These are phyloP conservation scores for Matsumyia berberina DNA, from an alignment of 2,888 invertebrate genomes.

Conservation along the genomic window DNA sequence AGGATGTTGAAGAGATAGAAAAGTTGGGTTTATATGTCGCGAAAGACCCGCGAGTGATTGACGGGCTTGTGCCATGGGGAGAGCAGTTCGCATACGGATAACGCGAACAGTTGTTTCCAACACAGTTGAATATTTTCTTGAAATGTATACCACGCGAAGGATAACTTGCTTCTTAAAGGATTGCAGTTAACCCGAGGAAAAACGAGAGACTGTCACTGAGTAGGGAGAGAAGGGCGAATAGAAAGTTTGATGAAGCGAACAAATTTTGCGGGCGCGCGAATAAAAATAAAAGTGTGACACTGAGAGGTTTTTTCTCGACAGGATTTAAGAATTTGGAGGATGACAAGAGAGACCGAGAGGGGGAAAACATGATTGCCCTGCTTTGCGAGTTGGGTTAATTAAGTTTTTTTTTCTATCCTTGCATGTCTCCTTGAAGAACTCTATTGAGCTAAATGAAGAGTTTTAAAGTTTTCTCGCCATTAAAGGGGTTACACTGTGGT, in stretches of 20 bases:
- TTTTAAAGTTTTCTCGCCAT: no score
- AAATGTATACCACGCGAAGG: constrained; percentile 37
- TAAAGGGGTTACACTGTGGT: no score
- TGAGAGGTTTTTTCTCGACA: constrained; percentile 28
- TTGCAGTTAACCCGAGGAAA: constrained; percentile 73
- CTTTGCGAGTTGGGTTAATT: no score
- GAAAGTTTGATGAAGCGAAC: constrained; percentile 37
- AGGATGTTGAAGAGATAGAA: constrained; percentile 31
- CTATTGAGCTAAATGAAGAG: no score
- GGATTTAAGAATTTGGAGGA: not conserved
- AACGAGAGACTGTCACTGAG: not conserved
- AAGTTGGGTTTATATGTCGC: constrained; percentile 73
- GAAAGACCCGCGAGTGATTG: constrained; percentile 72
- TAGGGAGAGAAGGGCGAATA: not conserved
- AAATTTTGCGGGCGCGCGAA: constrained; percentile 42
- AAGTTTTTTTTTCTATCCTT: no score
- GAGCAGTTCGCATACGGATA: constrained; percentile 5
- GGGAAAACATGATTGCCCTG: not conserved
- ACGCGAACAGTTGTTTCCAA: constrained; percentile 46
- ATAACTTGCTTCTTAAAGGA: constrained; percentile 69
- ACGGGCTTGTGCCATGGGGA: constrained; percentile 44
- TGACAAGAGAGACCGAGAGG: not conserved
- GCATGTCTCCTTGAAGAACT: no score
- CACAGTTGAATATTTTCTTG: constrained; percentile 61
- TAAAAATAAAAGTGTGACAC: constrained; percentile 59